These are phyloP conservation scores for Apamea sordens DNA, from an alignment of 2,888 invertebrate species.

Conservation along the genomic window DNA sequence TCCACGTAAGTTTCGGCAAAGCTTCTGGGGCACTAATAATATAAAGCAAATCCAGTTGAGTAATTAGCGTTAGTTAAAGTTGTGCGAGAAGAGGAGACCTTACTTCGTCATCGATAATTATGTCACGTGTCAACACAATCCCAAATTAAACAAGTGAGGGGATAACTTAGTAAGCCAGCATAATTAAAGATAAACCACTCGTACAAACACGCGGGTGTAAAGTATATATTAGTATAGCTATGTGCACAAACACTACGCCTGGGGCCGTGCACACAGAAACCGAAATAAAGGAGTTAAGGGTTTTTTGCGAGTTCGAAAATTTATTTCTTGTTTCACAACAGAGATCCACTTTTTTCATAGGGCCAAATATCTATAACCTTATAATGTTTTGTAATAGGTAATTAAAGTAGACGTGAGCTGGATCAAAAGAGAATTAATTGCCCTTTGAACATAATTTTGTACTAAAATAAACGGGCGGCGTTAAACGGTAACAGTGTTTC, in stretches of 20 bases:
- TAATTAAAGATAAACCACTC: conserved; percentile 75
- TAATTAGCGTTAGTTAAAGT: conserved; percentile 56
- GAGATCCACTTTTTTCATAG: conserved; percentile 24
- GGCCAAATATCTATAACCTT: conserved; percentile 37
- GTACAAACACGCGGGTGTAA: conserved; percentile 66
- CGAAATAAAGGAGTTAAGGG: conserved; percentile 38
- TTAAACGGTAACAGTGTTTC: conserved; percentile 74
- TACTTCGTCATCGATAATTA: conserved; percentile 71
- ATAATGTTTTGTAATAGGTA: conserved; percentile 40
- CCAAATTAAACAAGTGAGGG: conserved; percentile 71
- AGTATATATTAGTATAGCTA: conserved; percentile 40
- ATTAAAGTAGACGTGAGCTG: conserved; percentile 64
- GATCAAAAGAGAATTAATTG: conserved; percentile 73
- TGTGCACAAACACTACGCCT: conserved; percentile 24
- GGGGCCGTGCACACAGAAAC: conserved; percentile 25
- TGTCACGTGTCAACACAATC: conserved; percentile 70
- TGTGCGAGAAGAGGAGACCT: conserved; percentile 36
- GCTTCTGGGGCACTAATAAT: conserved; percentile 25
- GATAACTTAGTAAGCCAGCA: conserved; percentile 69
- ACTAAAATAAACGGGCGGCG: conserved; percentile 73
- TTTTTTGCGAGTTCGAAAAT: conserved; percentile 5
- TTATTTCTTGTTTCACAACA: conserved; percentile 19
- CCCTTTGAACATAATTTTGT: conserved; percentile 77
- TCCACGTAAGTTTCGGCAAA: conserved; percentile 14
- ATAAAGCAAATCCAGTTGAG: conserved; percentile 48